These are phyloP conservation scores for Psittacula cyanocephala DNA, from an alignment of 2,113 vertebrate genomes.

Conservation along the genomic window DNA sequence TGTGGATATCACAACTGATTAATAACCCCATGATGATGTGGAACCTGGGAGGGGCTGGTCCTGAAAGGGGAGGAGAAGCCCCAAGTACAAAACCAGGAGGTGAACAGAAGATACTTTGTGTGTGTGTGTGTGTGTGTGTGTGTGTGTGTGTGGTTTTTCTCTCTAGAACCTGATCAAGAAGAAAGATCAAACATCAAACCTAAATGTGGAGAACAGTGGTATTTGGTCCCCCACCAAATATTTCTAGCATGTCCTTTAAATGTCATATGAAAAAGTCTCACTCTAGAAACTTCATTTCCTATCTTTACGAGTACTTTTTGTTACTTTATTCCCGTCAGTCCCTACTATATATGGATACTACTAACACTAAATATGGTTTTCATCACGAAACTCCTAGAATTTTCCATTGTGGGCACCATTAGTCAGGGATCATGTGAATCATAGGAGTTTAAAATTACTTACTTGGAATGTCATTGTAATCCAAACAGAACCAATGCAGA, in stretches of 20 bases:
- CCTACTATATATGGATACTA: constrained; percentile 3
- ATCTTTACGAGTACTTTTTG: neutral
- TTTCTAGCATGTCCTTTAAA: constrained; percentile 23
- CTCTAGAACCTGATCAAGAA: neutral
- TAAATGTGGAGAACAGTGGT: neutral
- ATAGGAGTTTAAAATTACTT: constrained; percentile 53
- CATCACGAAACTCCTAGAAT: neutral
- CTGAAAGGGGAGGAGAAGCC: neutral
- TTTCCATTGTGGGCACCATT: constrained; percentile 47
- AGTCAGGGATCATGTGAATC: constrained; percentile 55
- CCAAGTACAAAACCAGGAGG: constrained; percentile 8
- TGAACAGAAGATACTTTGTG: neutral
- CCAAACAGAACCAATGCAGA: neutral
- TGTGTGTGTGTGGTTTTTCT: neutral
- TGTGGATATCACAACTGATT: constrained; percentile 66
- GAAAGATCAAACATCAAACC: neutral
- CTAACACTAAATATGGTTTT: constrained; percentile 43
- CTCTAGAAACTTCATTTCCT: neutral
- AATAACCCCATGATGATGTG: constrained; percentile 5
- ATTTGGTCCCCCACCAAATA: neutral
- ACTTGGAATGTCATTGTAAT: constrained; percentile 11
- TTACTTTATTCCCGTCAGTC: neutral
- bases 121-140: neutral
- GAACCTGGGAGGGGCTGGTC: neutral
- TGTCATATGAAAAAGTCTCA: neutral